Evolutionary conservation across 1,140 invertebrate genomes (phyloP), one percentile per base, ranked within the genome.

Genomic region (Phymorhynchus buccinoides): DNA sequence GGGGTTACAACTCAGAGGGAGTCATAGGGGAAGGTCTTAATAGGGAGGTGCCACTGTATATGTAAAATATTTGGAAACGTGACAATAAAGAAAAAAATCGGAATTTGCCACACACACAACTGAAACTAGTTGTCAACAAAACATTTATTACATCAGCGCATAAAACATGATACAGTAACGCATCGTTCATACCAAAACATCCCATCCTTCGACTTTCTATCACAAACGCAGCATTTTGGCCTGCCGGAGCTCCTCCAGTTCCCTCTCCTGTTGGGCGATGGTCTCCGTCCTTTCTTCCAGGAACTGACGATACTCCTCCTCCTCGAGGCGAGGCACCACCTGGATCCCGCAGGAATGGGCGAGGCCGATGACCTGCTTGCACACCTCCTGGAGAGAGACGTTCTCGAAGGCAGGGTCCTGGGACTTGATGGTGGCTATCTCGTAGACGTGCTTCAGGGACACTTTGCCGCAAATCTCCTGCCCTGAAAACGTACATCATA

Each of bases 361-460:
- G 83, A 95, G 94, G 22, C 95, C 95, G 87, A 98, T 95, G 27
- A 99, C 90, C 94, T 95, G 95, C 90, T 95, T 94, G 93, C 97
- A 98, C 89, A 99, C 95, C 90, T 96, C 95, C 94, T 98, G 66
- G 66, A 98, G 90, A 41, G 95, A 93, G 18, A 95, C 90, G 41
- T 95, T 94, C 84, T 96, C 94, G 88, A 96, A 94, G 18, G 95
- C 93, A 39, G 96, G 96, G 94, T 99, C 99, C 93, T 96, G 92
- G 27, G 95, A 94, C 94, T 99, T 99, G 3, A 99, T 97, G 93
- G 96, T 95, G 0, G 99, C 98, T 91, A 99, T 99, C 95, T 99
- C 99, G 94, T 99, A 99, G 44, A 99, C 93, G 94, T 99, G 99
- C 93, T 99, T 99, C 0, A 98, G 90, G 1, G 98, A 98, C 79